phyloP scores from a whole-genome alignment of 2,113 vertebrate species.

The Peromyscus maniculatus region DNA sequence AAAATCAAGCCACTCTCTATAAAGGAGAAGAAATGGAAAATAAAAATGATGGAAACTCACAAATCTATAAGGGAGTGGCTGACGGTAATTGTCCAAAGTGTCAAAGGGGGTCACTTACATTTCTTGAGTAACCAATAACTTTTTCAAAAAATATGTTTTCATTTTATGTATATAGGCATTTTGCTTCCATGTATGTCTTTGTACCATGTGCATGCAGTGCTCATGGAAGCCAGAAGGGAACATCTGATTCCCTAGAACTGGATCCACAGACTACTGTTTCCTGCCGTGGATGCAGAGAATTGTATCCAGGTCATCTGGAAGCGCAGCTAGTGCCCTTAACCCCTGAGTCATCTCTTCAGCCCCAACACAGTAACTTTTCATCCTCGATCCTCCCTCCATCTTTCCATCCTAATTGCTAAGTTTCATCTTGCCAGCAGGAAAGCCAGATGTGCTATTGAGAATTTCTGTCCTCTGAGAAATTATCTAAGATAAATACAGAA shows the following conservation, averaged over 20 bases:
- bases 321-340: not conserved
- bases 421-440: not conserved
- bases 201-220: not conserved
- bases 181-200: not conserved
- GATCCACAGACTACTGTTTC: not conserved
- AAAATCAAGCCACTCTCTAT: not conserved
- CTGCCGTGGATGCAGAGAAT: not conserved
- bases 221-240: not conserved
- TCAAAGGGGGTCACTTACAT: not conserved
- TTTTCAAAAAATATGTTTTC: not conserved
- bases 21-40: conserved; percentile 21
- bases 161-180: not conserved
- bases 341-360: not conserved
- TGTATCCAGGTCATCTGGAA: not conserved
- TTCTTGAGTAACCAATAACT: not conserved
- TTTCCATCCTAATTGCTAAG: not conserved
- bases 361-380: not conserved
- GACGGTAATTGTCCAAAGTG: not conserved
- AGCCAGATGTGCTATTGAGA: not conserved
- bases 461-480: not conserved
- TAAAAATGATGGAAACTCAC: not conserved
- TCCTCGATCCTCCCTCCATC: not conserved
- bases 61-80: not conserved
- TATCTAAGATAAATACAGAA: not conserved
- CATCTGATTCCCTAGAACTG: not conserved